Percentiles rank a stretch among this genome's conserved stretches.
These are phyloP conservation scores for Melanotaenia nigrans DNA, from an alignment of 2,797 vertebrate genomes.

Conservation along the genomic window DNA sequence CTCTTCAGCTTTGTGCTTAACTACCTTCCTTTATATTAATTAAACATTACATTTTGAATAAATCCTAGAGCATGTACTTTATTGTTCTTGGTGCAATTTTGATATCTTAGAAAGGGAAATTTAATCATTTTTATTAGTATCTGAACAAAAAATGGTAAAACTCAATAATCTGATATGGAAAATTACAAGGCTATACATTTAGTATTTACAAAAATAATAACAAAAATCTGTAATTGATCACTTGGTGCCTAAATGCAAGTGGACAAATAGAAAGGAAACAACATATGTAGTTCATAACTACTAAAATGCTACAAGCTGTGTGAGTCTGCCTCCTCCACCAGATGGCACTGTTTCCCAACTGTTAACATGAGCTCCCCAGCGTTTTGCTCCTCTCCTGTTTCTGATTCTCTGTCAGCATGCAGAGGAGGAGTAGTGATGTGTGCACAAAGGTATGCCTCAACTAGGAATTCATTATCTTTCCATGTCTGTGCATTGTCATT, in stretches of 20 bases:
- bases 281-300: neutral
- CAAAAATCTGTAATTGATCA: neutral
- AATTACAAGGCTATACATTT: neutral
- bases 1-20: neutral
- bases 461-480: conserved; percentile 65
- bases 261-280: neutral
- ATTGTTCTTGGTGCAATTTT: neutral
- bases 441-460: conserved; percentile 62
- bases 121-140: neutral
- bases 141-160: neutral
- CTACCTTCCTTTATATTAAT: neutral
- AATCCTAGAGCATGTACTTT: neutral
- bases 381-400: conserved; percentile 14
- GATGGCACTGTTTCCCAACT: conserved; percentile 88
- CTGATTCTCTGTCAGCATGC: conserved; percentile 11
- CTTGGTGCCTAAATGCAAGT: neutral
- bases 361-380: conserved; percentile 43
- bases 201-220: neutral
- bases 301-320: conserved; percentile 8
- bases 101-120: neutral
- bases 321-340: conserved; percentile 76
- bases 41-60: neutral
- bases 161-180: neutral
- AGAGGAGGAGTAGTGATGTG: conserved; percentile 28
- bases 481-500: conserved; percentile 51